Evolutionary conservation across 2,113 vertebrate species (phyloP), one percentile per base, ranked within the genome.

Genomic region (Callaeas wilsoni): DNA sequence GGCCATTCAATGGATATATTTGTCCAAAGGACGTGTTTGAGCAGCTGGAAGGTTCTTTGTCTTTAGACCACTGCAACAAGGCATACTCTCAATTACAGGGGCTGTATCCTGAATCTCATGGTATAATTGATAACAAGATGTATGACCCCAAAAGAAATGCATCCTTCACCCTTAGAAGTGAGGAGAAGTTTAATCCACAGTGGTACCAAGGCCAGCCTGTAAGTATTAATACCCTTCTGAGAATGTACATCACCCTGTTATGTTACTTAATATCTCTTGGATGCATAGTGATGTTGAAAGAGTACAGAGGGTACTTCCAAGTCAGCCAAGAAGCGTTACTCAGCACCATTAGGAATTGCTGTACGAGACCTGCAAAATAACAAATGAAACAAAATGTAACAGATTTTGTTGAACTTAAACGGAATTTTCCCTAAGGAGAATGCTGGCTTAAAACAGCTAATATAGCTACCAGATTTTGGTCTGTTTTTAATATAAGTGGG

Each of bases 121-220:
- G 99, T 47, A 98, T 99, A 60, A 98, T 99, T 83, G 99, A 99
- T 96, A 99, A 99, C 97, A 99, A 99, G 97, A 99, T 99, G 97
- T 99, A 99, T 73, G 99, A 99, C 37, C 98, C 98, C 62, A 95
- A 84, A 49, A 98, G 94, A 70, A 98, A 99, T 41, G 91, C 97
- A 63, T 97, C 41, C 33, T 99, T 99, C 97, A 98, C 97, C 55
- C 97, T 99, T 67, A 99, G 30, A 97, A 97, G 25, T 10, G 4
- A 93, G 2, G 99, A 99, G 96, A 99, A 99, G 95, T 98, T 97
- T 88, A 98, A 98, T 88, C 90, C 98, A 1, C 74, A 88, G n/a
- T 99, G 99, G 99, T 99, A 99, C 96, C 98, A 98, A 96, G 99
- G 99, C 80, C 98, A 99, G 95, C 99, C 99, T 30, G 99, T 99